These are phyloP conservation scores for Drosophila flavopinicola DNA, from an alignment of 2,888 invertebrate species.

Conservation along the genomic window DNA sequence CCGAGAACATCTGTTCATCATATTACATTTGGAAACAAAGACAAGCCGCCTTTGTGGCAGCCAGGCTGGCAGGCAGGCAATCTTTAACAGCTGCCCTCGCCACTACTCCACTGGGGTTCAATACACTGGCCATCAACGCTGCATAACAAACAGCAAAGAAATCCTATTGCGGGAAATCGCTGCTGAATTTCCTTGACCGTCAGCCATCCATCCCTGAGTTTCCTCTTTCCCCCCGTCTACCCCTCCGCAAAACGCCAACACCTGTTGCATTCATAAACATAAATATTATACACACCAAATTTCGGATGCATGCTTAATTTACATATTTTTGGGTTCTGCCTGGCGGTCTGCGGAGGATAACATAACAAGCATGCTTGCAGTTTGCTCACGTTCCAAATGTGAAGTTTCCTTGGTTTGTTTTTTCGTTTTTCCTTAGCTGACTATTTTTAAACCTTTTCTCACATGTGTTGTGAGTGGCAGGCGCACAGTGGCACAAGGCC, in stretches of 20 bases:
- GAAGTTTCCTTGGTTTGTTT: conserved; percentile 60
- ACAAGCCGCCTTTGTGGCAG: conserved; percentile 28
- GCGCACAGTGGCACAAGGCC: conserved; percentile 24
- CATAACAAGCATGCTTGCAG: conserved; percentile 46
- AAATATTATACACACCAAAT: conserved; percentile 11
- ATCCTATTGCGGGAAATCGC: conserved; percentile 42
- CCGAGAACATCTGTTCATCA: conserved; percentile 68
- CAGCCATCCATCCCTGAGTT: conserved; percentile 2
- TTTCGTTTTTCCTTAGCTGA: conserved; percentile 17
- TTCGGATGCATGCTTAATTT: conserved; percentile 40
- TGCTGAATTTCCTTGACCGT: conserved; percentile 52
- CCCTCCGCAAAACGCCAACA: conserved; percentile 35
- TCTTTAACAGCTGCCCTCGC: conserved; percentile 15
- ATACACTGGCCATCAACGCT: conserved; percentile 36
- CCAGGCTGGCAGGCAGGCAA: too few species aligned
- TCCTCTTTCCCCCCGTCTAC: neutral
- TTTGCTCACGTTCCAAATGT: conserved; percentile 68
- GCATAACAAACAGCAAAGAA: conserved; percentile 51
- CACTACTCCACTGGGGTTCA: conserved; percentile 47
- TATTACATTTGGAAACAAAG: conserved; percentile 55
- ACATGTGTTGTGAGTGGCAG: conserved; percentile 21
- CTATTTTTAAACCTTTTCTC: conserved; percentile 50
- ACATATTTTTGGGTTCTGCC: conserved; percentile 66
- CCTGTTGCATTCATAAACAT: conserved; percentile 76
- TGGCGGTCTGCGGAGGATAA: conserved; percentile 31